Evolutionary conservation across 1,140 invertebrate species (phyloP), one percentile per base, ranked within the genome.

Genomic region (Drosophila ficusphila): DNA sequence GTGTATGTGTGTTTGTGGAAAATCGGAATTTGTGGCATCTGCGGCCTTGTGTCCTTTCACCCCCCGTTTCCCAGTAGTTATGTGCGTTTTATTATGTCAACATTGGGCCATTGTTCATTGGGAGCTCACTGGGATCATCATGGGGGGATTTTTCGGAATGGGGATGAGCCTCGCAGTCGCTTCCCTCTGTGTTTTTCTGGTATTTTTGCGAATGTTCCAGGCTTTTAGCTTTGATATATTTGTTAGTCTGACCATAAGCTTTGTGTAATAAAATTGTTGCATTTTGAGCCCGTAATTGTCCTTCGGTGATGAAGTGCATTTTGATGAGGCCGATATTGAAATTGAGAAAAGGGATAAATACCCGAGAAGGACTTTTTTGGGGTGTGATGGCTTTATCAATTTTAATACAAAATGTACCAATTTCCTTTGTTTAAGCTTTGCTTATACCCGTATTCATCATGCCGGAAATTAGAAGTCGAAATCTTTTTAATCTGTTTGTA

Each of bases 21-120:
- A 73, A 85, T 67, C 74, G 79, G 72, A 85, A 85, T 86, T 85
- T 85, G 81, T 64, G 81, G 81, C 81, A 85, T 81, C 81, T 85
- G 81, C 62, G 81, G 76, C 76, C 76, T 86, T 58, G 77, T 76
- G 65, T 64, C 67, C 69, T 62, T 64, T 68, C 49, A 44, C 53
- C 36, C 58, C 53, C 19, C 31, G 31, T 48, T 67, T 39, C 58
- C 47, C 67, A 61, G 61, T 86, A 81, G 81, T 85, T 85, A 86
- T 81, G 73, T 85, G 81, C 76, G 67, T 83, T 78, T 85, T 86
- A 85, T 86, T 86, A 86, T 85, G 81, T 86, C 76, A 85, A 86
- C 81, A 86, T 86, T 64, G 81, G 76, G 62, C 65, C 76, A 85
- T 85, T 85, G 81, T 85, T 76, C 81, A 86, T 34, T 23, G 39